Conservation (phyloP, 2,888 invertebrate genomes). For the Platycheirus rosarum region DNA sequence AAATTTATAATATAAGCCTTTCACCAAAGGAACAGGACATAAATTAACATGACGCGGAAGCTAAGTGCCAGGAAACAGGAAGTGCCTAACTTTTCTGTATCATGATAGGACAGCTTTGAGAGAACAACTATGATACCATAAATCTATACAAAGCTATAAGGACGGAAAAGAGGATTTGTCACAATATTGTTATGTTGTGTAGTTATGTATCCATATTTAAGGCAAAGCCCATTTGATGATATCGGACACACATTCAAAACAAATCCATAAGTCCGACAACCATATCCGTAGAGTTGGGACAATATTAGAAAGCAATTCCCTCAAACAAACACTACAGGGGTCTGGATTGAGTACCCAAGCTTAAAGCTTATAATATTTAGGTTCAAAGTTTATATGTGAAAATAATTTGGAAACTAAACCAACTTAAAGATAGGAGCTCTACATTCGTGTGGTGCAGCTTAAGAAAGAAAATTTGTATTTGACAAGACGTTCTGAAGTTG, state of each 20-base stretch:
- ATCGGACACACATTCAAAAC: slow-evolving; percentile 10
- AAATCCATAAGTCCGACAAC: slow-evolving; percentile 37
- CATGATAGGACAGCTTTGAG: slow-evolving; percentile 6
- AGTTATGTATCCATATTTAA: slow-evolving; percentile 51
- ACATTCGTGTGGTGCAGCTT: too few relatives aligned
- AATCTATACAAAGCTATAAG: slow-evolving; percentile 47
- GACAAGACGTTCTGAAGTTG: too few relatives aligned
- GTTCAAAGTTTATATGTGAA: too few relatives aligned
- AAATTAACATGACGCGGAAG: slow-evolving; percentile 24
- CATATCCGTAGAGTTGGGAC: too few relatives aligned
- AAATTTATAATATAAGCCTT: slow-evolving; percentile 23
- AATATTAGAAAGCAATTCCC: too few relatives aligned
- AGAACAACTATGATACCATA: slow-evolving; percentile 26
- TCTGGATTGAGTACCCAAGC: too few relatives aligned
- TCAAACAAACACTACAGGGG: too few relatives aligned
- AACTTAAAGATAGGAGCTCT: too few relatives aligned
- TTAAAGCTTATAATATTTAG: too few relatives aligned
- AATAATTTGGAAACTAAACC: too few relatives aligned
- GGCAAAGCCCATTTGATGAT: slow-evolving; percentile 47
- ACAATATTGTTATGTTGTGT: slow-evolving; percentile 57
- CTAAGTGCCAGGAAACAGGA: slow-evolving; percentile 17
- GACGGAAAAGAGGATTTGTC: slow-evolving; percentile 68
- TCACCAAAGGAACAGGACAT: slow-evolving; percentile 15
- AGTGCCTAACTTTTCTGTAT: background rate
- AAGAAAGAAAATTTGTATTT: too few relatives aligned